Conservation (phyloP, 2,888 invertebrate genomes). For the Tenthredo mesomela region DNA sequence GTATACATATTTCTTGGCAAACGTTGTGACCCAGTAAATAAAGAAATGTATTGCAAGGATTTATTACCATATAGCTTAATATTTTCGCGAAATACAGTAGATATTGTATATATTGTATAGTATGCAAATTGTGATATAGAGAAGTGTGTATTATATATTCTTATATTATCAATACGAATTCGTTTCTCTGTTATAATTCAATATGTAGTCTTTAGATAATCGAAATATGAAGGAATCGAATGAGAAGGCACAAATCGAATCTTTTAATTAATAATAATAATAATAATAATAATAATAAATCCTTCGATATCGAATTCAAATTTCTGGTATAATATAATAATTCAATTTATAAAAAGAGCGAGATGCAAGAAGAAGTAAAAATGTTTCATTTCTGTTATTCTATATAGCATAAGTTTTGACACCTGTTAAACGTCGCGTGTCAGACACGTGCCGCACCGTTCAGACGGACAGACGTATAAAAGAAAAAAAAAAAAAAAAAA, state of each 20-base stretch:
- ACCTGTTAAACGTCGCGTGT: conserved; percentile 19
- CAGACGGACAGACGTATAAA: neutral
- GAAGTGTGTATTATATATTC: neutral
- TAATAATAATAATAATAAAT: neutral
- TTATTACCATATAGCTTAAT: neutral
- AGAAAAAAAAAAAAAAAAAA: too few relatives aligned
- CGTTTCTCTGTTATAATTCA: neutral
- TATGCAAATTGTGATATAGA: neutral
- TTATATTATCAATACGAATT: neutral
- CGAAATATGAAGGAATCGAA: too few relatives aligned
- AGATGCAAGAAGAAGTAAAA: neutral
- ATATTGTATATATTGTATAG: neutral
- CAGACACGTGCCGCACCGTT: neutral
- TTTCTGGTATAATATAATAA: too few relatives aligned
- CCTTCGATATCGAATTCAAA: neutral
- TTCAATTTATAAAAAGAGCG: neutral
- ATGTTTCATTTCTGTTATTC: conserved; percentile 5
- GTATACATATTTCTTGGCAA: conserved; percentile 16
- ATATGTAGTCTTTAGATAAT: neutral
- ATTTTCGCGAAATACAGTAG: neutral
- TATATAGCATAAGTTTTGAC: conserved; percentile 29
- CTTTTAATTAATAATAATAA: neutral
- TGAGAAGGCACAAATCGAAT: neutral
- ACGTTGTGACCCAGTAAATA: conserved; percentile 18
- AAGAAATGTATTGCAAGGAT: neutral